These are phyloP conservation scores for Tetrapedia diversipes DNA, from an alignment of 2,888 invertebrate species.

Conservation along the genomic window DNA sequence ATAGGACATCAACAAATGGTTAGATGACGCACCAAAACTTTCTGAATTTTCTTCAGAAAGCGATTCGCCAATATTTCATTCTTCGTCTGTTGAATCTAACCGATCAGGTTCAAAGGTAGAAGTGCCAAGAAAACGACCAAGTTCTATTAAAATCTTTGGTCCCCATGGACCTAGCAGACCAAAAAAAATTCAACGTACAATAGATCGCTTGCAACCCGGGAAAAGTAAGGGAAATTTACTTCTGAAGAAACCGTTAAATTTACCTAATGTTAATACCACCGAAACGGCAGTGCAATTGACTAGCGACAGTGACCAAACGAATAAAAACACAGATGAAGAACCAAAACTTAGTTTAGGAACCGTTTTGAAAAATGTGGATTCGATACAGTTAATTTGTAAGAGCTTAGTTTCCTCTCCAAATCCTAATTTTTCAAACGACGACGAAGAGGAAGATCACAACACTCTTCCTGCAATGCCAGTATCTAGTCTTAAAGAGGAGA, in stretches of 20 bases:
- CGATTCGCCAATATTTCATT: slow-evolving; percentile 86
- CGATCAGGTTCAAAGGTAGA: slow-evolving; percentile 87
- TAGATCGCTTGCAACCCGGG: slow-evolving; percentile 92
- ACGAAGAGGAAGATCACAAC: slow-evolving; percentile 80
- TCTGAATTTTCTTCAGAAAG: slow-evolving; percentile 90
- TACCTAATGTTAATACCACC: slow-evolving; percentile 83
- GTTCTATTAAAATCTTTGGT: slow-evolving; percentile 77
- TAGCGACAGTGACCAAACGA: slow-evolving; percentile 85
- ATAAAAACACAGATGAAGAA: slow-evolving; percentile 81
- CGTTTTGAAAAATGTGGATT: slow-evolving; percentile 85
- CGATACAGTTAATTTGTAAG: slow-evolving; percentile 80
- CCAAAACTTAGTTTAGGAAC: slow-evolving; percentile 94
- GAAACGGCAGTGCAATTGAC: slow-evolving; percentile 83
- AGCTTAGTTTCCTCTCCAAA: slow-evolving; percentile 80
- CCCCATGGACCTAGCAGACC: slow-evolving; percentile 77
- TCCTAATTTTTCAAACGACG: slow-evolving; percentile 80
- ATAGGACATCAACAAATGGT: slow-evolving; percentile 94
- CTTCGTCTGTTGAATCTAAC: slow-evolving; percentile 83
- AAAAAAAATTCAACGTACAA: slow-evolving; percentile 90
- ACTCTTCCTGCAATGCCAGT: slow-evolving; percentile 67
- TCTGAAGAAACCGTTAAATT: slow-evolving; percentile 87
- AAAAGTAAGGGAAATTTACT: slow-evolving; percentile 93
- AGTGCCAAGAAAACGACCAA: slow-evolving; percentile 83
- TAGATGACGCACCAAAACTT: slow-evolving; percentile 92
- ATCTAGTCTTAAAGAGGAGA: slow-evolving; percentile 70